These are phyloP conservation scores for Ormyrus nitidulus DNA, from an alignment of 2,888 invertebrate genomes.

Conservation along the genomic window DNA sequence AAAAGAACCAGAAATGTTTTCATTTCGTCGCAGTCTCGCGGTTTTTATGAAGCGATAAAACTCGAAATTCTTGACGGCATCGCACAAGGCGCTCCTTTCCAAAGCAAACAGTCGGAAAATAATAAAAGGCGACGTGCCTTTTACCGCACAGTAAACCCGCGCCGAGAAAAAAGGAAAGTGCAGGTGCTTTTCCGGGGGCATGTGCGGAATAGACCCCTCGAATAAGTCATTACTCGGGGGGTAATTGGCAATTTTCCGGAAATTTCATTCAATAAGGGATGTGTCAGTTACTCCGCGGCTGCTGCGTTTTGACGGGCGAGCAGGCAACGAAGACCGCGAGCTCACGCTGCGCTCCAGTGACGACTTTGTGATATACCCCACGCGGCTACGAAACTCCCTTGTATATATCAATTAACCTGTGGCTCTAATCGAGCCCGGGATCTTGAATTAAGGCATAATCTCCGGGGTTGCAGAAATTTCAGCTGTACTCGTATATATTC, in stretches of 20 bases:
- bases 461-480: slow-evolving; percentile 53
- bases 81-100: neutral
- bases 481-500: neutral
- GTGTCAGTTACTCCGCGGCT: slow-evolving; percentile 11
- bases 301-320: slow-evolving; percentile 1
- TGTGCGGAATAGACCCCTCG: slow-evolving; percentile 19
- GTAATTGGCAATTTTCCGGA: slow-evolving; percentile 53
- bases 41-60: slow-evolving; percentile 38
- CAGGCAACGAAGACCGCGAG: neutral
- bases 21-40: neutral
- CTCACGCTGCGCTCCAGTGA: neutral
- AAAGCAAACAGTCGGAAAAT: slow-evolving; percentile 22
- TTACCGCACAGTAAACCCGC: neutral
- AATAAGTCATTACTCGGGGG: slow-evolving; percentile 29
- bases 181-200: too few species aligned
- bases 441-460: slow-evolving; percentile 55
- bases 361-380: slow-evolving; percentile 27
- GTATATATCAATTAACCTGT: slow-evolving; percentile 56
- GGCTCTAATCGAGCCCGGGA: slow-evolving; percentile 50
- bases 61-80: slow-evolving; percentile 2
- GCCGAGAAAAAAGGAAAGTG: neutral
- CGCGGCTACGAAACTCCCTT: slow-evolving; percentile 27
- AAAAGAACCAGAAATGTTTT: neutral
- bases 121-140: slow-evolving; percentile 12
- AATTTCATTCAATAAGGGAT: slow-evolving; percentile 36